phyloP scores from a whole-genome alignment of 2,797 vertebrate species.

The Falco columbarius region DNA sequence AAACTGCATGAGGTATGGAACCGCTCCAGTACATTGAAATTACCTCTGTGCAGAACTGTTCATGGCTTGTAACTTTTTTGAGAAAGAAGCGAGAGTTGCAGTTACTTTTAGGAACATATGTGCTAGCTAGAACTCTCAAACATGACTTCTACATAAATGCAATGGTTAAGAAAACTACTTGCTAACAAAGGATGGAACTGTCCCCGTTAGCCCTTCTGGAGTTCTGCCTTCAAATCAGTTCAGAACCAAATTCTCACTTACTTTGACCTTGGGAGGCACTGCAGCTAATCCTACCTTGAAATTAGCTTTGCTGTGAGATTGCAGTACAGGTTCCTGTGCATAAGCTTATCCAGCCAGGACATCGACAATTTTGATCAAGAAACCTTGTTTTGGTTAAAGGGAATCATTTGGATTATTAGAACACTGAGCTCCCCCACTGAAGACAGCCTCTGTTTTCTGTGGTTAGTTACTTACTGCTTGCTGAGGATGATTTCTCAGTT shows the following conservation, averaged over 20 bases:
- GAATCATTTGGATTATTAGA: not conserved
- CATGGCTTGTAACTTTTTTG: not conserved
- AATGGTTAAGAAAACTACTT: not conserved
- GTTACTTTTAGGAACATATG: not conserved
- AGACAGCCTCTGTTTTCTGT: not conserved
- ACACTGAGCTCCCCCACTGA: not conserved
- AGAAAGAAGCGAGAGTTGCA: not conserved
- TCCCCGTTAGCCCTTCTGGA: not conserved
- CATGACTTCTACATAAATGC: not conserved
- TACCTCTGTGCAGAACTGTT: not conserved
- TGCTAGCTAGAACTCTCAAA: not conserved
- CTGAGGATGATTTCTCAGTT: slow-evolving; percentile 30
- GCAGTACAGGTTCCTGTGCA: not conserved
- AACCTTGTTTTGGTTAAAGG: not conserved
- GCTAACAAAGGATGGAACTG: fast-evolving
- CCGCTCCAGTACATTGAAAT: not conserved
- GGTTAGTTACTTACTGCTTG: not conserved
- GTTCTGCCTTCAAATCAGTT: not conserved
- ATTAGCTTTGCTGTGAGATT: not conserved
- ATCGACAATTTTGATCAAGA: not conserved
- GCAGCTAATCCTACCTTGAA: not conserved
- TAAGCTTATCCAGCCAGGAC: not conserved
- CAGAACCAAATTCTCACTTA: not conserved
- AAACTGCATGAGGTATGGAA: not conserved
- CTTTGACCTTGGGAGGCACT: not conserved